phyloP scores from a whole-genome alignment of 2,113 vertebrate species.

The Neodon shergylaensis region DNA sequence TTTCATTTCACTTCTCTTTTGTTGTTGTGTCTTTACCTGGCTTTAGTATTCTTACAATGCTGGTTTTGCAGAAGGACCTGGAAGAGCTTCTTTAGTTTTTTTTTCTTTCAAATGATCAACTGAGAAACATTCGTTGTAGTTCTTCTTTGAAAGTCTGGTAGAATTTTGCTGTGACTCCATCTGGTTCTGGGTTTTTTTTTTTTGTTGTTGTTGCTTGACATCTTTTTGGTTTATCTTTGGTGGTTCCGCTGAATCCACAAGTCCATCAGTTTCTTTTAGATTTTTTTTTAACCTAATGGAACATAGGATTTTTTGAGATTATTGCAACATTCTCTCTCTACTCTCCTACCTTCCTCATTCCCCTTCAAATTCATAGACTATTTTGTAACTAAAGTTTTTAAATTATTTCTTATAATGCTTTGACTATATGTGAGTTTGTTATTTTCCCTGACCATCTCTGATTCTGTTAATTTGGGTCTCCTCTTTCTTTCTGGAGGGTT shows the following conservation, averaged over 20 bases:
- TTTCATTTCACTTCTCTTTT: not conserved
- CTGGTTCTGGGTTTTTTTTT: not conserved
- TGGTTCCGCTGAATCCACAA: not conserved
- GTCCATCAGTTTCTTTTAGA: not conserved
- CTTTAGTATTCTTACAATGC: not conserved
- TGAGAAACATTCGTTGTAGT: not conserved
- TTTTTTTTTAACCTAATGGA: not conserved
- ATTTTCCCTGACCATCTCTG: not conserved
- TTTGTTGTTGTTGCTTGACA: not conserved
- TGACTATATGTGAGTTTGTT: not conserved
- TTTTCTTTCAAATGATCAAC: not conserved
- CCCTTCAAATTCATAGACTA: not conserved
- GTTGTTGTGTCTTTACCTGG: not conserved
- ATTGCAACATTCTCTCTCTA: not conserved
- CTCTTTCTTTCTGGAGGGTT: not conserved
- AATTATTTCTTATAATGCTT: not conserved
- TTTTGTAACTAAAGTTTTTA: not conserved
- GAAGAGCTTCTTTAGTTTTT: not conserved
- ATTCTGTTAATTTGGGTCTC: not conserved
- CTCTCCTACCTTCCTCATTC: not conserved
- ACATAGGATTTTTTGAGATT: not conserved
- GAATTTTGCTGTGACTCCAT: not conserved
- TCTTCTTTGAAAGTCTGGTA: not conserved
- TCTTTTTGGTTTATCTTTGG: not conserved
- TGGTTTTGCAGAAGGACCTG: not conserved